A percentile compares a stretch with the other conserved stretches of the same genome.
Conservation (phyloP, 37 sponge, comb jelly and placozoan genomes). For the Bolinopsis microptera region DNA sequence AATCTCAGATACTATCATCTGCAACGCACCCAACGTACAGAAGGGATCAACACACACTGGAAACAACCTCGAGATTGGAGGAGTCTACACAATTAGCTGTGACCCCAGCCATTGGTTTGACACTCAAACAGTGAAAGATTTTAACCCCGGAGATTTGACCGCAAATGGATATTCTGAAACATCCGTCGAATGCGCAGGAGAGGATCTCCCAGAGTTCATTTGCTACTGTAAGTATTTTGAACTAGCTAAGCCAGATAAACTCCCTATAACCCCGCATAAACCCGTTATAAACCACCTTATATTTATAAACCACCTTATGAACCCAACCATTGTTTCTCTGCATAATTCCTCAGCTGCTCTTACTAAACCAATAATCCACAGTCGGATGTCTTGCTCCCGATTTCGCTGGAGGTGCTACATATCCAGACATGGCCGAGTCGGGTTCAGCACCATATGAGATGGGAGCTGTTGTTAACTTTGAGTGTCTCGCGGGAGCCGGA, state of each 20-base stretch:
- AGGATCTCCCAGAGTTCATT: not conserved
- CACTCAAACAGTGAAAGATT: not conserved
- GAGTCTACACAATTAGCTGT: not conserved
- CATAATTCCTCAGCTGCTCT: too few relatives aligned
- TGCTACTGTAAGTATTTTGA: not conserved
- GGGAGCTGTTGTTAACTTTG: not conserved
- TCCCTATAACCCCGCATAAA: too few relatives aligned
- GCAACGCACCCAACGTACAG: not conserved
- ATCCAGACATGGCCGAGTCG: not conserved
- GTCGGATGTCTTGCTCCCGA: slow-evolving; percentile 38
- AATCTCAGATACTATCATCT: not conserved
- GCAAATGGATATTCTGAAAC: not conserved
- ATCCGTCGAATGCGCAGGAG: not conserved
- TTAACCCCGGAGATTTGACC: not conserved
- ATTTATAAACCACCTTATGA: too few relatives aligned
- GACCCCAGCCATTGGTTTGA: not conserved
- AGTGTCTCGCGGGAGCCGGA: too few relatives aligned
- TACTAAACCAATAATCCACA: too few relatives aligned
- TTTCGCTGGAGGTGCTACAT: not conserved
- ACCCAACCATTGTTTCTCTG: too few relatives aligned
- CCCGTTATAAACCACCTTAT: too few relatives aligned
- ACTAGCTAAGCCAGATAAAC: too few relatives aligned
- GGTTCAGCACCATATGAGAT: slow-evolving; percentile 10
- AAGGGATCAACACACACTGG: not conserved
- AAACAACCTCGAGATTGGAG: not conserved